phyloP scores from a whole-genome alignment of 2,888 invertebrate species.

The Loripinus fragilis region DNA sequence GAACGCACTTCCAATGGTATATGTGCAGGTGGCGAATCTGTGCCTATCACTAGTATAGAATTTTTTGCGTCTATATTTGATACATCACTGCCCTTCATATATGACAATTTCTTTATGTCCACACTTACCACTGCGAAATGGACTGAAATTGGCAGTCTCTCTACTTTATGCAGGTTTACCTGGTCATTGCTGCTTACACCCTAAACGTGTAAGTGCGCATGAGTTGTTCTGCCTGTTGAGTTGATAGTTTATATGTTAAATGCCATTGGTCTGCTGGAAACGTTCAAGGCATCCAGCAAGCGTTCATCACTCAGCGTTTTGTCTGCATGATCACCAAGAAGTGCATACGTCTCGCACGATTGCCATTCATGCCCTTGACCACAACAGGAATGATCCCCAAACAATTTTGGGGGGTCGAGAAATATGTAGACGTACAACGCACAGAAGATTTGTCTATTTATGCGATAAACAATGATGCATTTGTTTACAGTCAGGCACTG shows the following conservation, averaged over 20 bases:
- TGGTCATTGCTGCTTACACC: background rate
- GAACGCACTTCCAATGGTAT: constrained; percentile 33
- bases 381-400: constrained; percentile 27
- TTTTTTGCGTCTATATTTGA: background rate
- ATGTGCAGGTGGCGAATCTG: constrained; percentile 36
- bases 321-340: constrained; percentile 33
- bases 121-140: constrained; percentile 12
- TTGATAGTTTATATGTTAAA: constrained; percentile 17
- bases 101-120: constrained; percentile 16
- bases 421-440: background rate
- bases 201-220: constrained; percentile 19
- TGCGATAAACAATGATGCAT: background rate
- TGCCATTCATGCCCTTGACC: too few species aligned
- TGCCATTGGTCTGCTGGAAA: constrained; percentile 21
- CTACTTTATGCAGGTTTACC: constrained; percentile 19
- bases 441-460: background rate
- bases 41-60: constrained; percentile 41
- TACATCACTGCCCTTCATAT: constrained; percentile 4
- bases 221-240: constrained; percentile 18
- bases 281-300: constrained; percentile 18
- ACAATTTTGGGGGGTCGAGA: background rate
- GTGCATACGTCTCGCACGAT: constrained; percentile 23
- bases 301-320: constrained; percentile 37
- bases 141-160: constrained; percentile 17
- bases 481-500: too few species aligned